Base-by-base conservation (phyloP, 2,888 invertebrate genomes). In the Napeogenes inachia region DNA sequence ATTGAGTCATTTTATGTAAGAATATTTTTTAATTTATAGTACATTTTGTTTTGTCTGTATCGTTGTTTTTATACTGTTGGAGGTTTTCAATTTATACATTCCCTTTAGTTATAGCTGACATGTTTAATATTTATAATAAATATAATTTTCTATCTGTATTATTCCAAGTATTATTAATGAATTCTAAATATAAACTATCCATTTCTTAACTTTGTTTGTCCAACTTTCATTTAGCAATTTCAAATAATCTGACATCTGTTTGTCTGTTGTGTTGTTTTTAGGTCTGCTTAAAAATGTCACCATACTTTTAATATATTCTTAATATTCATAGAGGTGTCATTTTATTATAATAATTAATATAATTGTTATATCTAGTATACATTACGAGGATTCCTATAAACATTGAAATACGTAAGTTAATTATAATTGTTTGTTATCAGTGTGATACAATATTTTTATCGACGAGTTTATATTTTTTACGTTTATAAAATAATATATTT, bases 401-500 rank as follows among this genome's bases (percentile, higher is more conserved):
- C 61, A 60, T 38, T 63, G 64, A 64, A 63, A 67, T 68, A 68
- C 59, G 59, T 69, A 69, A 69, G 67, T 64, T 67, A 70, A 61
- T 58, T 62, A 57, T 66, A 63, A 62, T 70, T 80, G 77, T 74
- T 82, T 84, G 80, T 84, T 83, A 72, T 80, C 78, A 79, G 79
- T 85, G 84, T 84, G 85, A 86, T 84, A 81, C 78, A 77, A 85
- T 85, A 79, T 81, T 80, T 81, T 79, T 81, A 77, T 75, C 63
- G 57, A 64, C 62, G 64, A 68, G 72, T 75, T 76, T 84, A 80
- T 80, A 77, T 74, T 85, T 80, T 84, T 83, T 80, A 80, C 76
- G 74, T 82, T 85, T 81, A 75, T 78, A 80, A 80, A 80, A 86
- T 82, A 80, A 89, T 89, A 89, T 89, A 85, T 80, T 77, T 80